Percentiles rank a stretch among this genome's conserved stretches.
phyloP scores from a whole-genome alignment of 2,113 vertebrate genomes.

The Neolamprologus kungweensis region DNA sequence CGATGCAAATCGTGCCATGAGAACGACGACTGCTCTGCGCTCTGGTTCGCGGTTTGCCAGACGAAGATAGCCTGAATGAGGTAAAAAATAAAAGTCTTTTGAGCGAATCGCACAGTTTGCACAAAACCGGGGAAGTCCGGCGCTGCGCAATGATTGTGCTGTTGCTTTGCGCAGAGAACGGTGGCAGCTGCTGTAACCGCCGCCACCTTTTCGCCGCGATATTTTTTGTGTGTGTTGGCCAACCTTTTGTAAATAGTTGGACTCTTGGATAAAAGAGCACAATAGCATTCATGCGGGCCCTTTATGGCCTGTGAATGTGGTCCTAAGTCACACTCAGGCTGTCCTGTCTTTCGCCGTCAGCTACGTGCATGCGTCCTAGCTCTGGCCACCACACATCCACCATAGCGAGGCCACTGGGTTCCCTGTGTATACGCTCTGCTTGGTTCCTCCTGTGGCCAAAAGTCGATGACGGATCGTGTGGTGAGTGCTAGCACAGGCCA shows the following conservation, averaged over 20 bases:
- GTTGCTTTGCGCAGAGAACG: constrained; percentile 63
- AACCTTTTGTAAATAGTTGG: constrained; percentile 70
- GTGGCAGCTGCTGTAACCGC: constrained; percentile 65
- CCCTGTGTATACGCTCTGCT: constrained; percentile 16
- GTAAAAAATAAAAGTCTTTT: constrained; percentile 17
- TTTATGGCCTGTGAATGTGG: constrained; percentile 67
- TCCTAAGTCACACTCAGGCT: constrained; percentile 61
- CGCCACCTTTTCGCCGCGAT: constrained; percentile 55
- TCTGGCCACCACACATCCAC: constrained; percentile 50
- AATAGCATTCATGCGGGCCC: constrained; percentile 58
- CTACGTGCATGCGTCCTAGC: constrained; percentile 69
- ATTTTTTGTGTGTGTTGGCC: constrained; percentile 48
- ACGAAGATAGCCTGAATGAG: constrained; percentile 32
- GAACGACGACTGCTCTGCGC: constrained; percentile 56
- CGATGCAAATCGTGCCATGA: constrained; percentile 70
- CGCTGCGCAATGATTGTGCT: constrained; percentile 66
- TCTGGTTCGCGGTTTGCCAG: constrained; percentile 31
- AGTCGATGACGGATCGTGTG: constrained; percentile 14
- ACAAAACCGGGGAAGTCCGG: constrained; percentile 61
- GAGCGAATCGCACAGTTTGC: constrained; percentile 50
- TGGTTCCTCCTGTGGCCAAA: constrained; percentile 46
- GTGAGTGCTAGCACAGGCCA: not conserved
- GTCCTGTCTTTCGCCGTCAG: constrained; percentile 47
- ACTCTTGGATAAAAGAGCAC: constrained; percentile 64
- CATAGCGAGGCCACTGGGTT: constrained; percentile 53